phyloP scores from a whole-genome alignment of 2,113 vertebrate species.

The Hemichromis elongatus region DNA sequence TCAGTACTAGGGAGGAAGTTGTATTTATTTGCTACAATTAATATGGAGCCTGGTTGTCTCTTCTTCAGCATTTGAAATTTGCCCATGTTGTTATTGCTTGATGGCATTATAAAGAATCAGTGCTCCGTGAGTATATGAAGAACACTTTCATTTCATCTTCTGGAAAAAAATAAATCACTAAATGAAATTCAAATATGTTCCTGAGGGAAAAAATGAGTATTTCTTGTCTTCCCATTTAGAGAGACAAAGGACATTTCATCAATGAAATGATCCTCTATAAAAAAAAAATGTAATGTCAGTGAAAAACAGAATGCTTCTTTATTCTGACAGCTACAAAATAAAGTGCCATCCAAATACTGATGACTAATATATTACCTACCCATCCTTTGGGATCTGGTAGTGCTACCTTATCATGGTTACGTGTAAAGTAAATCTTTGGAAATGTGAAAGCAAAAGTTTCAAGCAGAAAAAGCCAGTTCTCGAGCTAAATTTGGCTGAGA shows the following conservation, averaged over 20 bases:
- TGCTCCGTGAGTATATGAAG: background rate
- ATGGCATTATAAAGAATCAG: background rate
- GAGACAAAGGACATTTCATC: background rate
- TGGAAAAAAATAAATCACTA: background rate
- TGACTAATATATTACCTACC: rapidly evolving
- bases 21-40: background rate
- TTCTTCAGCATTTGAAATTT: background rate
- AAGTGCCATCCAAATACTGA: background rate
- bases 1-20: background rate
- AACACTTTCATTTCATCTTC: background rate
- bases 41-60: background rate
- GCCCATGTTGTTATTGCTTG: background rate
- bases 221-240: background rate
- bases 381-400: background rate
- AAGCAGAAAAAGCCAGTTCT: background rate
- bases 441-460: background rate
- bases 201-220: background rate
- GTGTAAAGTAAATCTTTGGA: background rate
- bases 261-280: background rate
- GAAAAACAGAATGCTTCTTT: background rate
- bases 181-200: background rate
- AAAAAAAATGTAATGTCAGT: background rate
- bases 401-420: background rate
- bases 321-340: background rate
- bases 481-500: background rate